Conservation (phyloP, 2,113 vertebrate genomes). For the Rhagologus leucostigma region DNA sequence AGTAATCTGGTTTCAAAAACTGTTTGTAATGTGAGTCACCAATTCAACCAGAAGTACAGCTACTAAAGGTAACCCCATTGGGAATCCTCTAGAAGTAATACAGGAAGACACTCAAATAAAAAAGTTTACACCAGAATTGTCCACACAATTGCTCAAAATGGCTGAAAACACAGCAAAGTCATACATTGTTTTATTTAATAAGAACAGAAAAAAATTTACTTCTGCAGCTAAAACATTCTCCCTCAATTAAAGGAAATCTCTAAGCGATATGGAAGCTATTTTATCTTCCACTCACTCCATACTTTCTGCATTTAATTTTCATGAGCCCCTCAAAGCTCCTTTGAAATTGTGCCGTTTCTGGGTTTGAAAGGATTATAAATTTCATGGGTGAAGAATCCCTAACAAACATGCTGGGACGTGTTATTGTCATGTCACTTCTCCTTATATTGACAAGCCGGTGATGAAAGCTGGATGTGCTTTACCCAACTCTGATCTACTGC, state of each 20-base stretch:
- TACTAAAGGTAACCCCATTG: background rate
- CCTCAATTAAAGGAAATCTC: background rate
- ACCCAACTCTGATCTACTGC: background rate
- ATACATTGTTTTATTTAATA: background rate
- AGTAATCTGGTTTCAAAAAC: background rate
- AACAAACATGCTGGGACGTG: background rate
- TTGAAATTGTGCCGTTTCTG: background rate
- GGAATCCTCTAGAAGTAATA: background rate
- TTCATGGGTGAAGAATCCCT: background rate
- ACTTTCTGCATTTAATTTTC: background rate
- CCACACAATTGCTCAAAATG: background rate
- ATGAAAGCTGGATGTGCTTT: background rate
- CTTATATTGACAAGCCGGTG: background rate
- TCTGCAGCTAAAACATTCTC: background rate
- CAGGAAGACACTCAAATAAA: background rate
- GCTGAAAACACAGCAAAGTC: background rate
- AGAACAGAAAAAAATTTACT: background rate
- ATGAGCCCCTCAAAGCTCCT: background rate
- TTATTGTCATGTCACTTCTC: background rate
- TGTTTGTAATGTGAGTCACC: background rate
- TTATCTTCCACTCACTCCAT: background rate
- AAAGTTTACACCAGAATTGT: background rate
- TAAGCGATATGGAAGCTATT: background rate
- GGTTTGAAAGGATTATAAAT: background rate
- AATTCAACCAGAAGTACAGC: background rate